phyloP scores from a whole-genome alignment of 2,888 invertebrate genomes.

The Rhaphigaster nebulosa region DNA sequence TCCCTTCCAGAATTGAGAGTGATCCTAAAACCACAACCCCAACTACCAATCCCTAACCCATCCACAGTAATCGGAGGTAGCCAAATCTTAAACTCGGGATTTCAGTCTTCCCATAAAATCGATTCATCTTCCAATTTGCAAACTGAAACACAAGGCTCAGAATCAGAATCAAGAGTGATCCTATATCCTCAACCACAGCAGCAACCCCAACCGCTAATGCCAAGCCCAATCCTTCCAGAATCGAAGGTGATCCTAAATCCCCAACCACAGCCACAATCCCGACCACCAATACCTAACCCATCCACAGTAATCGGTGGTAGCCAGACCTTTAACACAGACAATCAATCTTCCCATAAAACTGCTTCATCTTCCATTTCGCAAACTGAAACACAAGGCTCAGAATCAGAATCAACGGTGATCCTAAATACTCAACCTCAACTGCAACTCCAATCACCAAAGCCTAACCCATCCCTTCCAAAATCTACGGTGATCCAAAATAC shows the following conservation, averaged over 20 bases:
- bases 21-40: neutral
- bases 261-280: neutral
- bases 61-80: neutral
- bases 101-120: neutral
- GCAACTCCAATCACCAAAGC: neutral
- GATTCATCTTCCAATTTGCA: neutral
- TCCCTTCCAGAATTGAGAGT: neutral
- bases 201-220: neutral
- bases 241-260: neutral
- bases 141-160: neutral
- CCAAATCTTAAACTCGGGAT: neutral
- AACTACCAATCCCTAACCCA: neutral
- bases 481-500: no score
- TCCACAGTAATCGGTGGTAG: neutral
- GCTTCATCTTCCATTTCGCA: neutral
- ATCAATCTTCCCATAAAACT: neutral
- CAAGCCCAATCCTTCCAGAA: neutral
- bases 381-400: neutral
- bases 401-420: neutral
- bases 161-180: neutral
- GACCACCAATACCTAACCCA: neutral
- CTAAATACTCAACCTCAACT: neutral
- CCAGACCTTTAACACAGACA: neutral
- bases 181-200: neutral
- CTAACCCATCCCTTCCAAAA: neutral